Evolutionary conservation across 1,140 invertebrate species (phyloP), one percentile per base, ranked within the genome.

Genomic region (Drosophila ironensis): DNA sequence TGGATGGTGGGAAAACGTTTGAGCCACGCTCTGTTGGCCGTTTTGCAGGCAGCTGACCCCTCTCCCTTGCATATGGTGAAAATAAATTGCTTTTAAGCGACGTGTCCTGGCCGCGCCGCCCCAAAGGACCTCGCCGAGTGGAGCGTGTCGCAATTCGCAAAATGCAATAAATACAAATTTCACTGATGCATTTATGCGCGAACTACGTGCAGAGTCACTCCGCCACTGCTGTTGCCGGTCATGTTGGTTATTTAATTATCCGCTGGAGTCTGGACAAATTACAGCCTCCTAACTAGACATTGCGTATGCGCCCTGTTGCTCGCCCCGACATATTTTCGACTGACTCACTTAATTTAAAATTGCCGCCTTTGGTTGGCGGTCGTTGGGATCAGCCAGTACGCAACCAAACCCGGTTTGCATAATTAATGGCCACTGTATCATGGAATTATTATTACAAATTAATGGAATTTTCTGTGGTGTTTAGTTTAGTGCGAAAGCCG

Each of bases 51-150:
- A 69, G 51, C 47, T 72, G 60, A 76, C 59, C 44, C n/a, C n/a
- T n/a, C 53, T 16, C 53, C 38, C 45, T 14, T 41, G 25, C 66
- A 50, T 37, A 44, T 44, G 68, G 45, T 24, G 42, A 44, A 73
- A 70, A 78, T 84, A 84, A 84, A 84, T 78, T 78, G 73, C 63
- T 77, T 84, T 77, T 66, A 56, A 84, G 63, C 45, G 54, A 30
- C 54, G 64, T 60, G 37, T 47, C 37, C 61, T 50, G 52, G 30
- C 14, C 30, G 30, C 30, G 30, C 30, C 30, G 30, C 11, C 56
- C 57, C 50, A 30, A 68, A 35, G 52, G 57, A 64, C 28, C 30
- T 30, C 44, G 3, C 11, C 35, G 17, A 35, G 7, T 17, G 20
- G 61, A 42, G 28, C 44, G 42, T 52, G 50, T 41, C 40, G 70